Percentiles rank a stretch among this genome's conserved stretches.
Conservation (phyloP, 2,888 invertebrate species). For the Boloria selene region DNA sequence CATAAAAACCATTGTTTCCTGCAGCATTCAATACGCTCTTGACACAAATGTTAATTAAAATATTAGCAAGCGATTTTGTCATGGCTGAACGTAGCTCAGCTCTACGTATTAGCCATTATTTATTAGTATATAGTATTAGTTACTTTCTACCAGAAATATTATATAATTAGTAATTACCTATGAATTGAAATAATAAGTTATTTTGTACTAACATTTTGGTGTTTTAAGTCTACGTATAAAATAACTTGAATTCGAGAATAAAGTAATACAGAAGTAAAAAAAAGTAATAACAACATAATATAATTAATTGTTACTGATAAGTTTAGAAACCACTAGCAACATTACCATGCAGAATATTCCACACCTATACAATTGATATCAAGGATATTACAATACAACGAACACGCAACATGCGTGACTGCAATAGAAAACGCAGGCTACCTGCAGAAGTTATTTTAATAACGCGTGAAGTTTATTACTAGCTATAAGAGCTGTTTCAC, state of each 20-base stretch:
- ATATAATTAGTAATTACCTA: too few relatives aligned
- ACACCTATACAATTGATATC: conserved; percentile 25
- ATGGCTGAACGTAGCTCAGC: too few relatives aligned
- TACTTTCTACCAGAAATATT: too few relatives aligned
- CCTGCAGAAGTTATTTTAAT: conserved; percentile 33
- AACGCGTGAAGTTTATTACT: conserved; percentile 34
- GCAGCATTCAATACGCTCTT: too few relatives aligned
- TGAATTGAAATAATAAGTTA: too few relatives aligned
- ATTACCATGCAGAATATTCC: conserved; percentile 12
- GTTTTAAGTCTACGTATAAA: too few relatives aligned
- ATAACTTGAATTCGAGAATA: not conserved
- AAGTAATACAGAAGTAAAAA: not conserved
- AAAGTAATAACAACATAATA: not conserved
- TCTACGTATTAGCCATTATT: too few relatives aligned
- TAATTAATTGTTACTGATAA: conserved; percentile 7
- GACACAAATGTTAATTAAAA: too few relatives aligned
- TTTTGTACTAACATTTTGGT: too few relatives aligned
- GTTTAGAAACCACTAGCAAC: conserved; percentile 13
- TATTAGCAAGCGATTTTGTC: too few relatives aligned
- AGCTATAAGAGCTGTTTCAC: conserved; percentile 9
- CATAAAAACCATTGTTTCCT: too few relatives aligned
- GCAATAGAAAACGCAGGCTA: conserved; percentile 44
- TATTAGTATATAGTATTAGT: too few relatives aligned
- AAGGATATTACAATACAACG: conserved; percentile 36
- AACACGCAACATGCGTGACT: conserved; percentile 43